A percentile compares a stretch with the other conserved stretches of the same genome.
phyloP scores from a whole-genome alignment of 2,113 vertebrate species.

The Condylura cristata region DNA sequence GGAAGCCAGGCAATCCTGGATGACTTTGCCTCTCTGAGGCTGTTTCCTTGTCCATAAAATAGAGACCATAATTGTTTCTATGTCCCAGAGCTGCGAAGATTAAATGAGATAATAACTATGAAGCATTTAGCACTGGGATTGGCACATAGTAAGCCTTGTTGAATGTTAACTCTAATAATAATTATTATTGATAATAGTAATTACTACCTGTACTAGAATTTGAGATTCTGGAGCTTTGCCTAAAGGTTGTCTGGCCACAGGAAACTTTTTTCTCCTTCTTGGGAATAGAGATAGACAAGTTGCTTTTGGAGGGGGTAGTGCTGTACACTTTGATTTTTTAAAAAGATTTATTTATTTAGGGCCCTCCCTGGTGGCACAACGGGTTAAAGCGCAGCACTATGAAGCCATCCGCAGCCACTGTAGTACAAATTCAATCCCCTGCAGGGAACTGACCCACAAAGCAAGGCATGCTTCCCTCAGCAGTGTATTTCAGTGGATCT shows the following conservation, averaged over 20 bases:
- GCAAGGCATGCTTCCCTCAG: no score
- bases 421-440: no score
- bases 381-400: no score
- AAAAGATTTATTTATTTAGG: no score
- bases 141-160: not conserved
- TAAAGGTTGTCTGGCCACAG: slow-evolving; percentile 23
- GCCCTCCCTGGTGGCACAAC: no score
- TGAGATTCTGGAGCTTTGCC: not conserved
- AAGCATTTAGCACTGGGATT: slow-evolving; percentile 1
- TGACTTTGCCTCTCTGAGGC: not conserved
- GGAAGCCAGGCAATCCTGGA: not conserved
- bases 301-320: not conserved
- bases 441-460: no score
- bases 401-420: no score
- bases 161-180: not conserved
- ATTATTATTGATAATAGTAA: not conserved
- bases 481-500: no score
- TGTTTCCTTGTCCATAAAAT: slow-evolving; percentile 43
- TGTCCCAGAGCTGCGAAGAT: slow-evolving; percentile 8
- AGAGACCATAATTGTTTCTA: not conserved
- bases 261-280: slow-evolving; percentile 38
- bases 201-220: not conserved
- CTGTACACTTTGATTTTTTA: no score
- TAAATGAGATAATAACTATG: slow-evolving; percentile 13
- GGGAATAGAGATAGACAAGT: not conserved